phyloP scores from a whole-genome alignment of 2,113 vertebrate genomes.

The Albula goreensis region DNA sequence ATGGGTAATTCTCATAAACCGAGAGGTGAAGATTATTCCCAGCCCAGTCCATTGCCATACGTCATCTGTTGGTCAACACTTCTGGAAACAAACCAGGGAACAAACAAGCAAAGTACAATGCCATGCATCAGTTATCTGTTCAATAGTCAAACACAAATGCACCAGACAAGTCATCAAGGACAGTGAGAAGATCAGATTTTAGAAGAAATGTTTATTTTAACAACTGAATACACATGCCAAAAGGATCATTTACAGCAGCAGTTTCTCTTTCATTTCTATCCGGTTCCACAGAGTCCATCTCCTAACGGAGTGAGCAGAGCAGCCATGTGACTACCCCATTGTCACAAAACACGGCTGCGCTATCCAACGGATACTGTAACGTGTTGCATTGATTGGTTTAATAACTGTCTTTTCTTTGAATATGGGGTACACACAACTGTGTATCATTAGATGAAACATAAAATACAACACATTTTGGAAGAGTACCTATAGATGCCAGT shows the following conservation, averaged over 20 bases:
- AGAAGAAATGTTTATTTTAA: slow-evolving; percentile 97
- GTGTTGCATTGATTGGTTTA: slow-evolving; percentile 61
- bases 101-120: not conserved
- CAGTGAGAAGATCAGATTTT: slow-evolving; percentile 62
- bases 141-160: slow-evolving; percentile 31
- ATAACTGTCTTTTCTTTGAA: slow-evolving; percentile 50
- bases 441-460: slow-evolving; percentile 50
- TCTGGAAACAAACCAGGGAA: not conserved
- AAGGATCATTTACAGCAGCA: slow-evolving; percentile 93
- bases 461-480: slow-evolving; percentile 60
- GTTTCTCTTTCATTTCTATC: slow-evolving; percentile 65
- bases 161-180: slow-evolving; percentile 61
- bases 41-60: too few species aligned
- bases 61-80: too few species aligned
- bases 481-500: slow-evolving; percentile 68
- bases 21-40: too few species aligned
- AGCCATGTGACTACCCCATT: slow-evolving; percentile 68
- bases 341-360: slow-evolving; percentile 54
- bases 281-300: slow-evolving; percentile 75
- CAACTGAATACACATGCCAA: slow-evolving; percentile 93
- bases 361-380: slow-evolving; percentile 54
- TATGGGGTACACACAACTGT: slow-evolving; percentile 49
- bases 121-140: slow-evolving; percentile 2
- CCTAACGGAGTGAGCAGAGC: slow-evolving; percentile 70
- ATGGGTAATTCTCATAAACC: too few species aligned